phyloP scores from a whole-genome alignment of 2,113 vertebrate species.

The Propithecus coquereli region DNA sequence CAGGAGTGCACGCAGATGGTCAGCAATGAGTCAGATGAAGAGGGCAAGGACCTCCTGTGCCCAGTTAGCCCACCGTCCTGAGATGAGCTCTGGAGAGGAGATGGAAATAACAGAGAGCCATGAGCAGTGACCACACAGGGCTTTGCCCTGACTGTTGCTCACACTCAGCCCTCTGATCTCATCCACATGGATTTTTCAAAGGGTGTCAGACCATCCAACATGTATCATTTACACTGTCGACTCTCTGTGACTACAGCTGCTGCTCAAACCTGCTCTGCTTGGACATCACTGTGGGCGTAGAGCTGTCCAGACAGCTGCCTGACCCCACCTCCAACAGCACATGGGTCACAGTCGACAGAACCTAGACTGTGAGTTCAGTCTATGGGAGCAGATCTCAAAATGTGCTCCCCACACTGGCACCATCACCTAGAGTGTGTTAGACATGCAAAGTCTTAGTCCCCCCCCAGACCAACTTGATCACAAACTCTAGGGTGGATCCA shows the following conservation, averaged over 20 bases:
- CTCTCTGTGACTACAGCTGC: background rate
- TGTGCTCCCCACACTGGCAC: background rate
- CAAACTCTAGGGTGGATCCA: background rate
- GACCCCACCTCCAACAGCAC: background rate
- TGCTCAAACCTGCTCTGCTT: background rate
- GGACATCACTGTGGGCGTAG: background rate
- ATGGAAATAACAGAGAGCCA: background rate
- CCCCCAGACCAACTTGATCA: background rate
- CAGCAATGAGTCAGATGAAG: background rate
- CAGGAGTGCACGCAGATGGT: background rate
- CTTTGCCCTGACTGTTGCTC: background rate
- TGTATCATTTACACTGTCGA: rapidly evolving
- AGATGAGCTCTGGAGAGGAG: background rate
- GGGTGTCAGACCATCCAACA: background rate
- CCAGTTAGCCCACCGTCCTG: background rate
- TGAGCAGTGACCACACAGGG: rapidly evolving
- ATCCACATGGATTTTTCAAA: background rate
- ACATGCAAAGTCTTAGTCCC: background rate
- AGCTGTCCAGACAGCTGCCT: background rate
- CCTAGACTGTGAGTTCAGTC: rapidly evolving
- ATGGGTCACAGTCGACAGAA: rapidly evolving
- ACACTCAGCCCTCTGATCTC: background rate
- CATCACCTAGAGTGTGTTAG: background rate
- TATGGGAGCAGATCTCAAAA: background rate
- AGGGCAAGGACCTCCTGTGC: background rate